Percentiles rank a stretch among this genome's conserved stretches.
Conservation (phyloP, 2,888 invertebrate species). For the Phragmatobia fuliginosa region DNA sequence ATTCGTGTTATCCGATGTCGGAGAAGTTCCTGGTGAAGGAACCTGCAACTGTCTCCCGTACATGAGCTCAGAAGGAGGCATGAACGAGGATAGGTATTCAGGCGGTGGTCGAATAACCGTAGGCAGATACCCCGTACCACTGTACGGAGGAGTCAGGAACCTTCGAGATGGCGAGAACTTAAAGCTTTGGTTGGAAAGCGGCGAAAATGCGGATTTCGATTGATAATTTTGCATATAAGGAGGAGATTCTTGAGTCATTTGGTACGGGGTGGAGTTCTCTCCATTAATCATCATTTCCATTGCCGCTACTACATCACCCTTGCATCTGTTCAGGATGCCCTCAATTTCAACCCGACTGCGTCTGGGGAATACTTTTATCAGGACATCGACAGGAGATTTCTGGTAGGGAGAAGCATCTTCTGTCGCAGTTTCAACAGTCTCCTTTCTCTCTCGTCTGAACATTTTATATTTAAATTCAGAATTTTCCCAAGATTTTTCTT, state of each 20-base stretch:
- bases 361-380: constrained; percentile 95
- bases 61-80: constrained; percentile 82
- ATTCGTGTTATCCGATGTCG: constrained; percentile 83
- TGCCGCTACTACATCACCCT: constrained; percentile 96
- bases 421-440: constrained; percentile 59
- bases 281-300: constrained; percentile 96
- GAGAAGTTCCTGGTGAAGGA: constrained; percentile 82
- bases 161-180: constrained; percentile 90
- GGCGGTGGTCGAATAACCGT: constrained; percentile 90
- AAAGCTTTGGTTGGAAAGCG: constrained; percentile 88
- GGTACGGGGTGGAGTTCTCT: constrained; percentile 70
- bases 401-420: constrained; percentile 76
- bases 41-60: constrained; percentile 80
- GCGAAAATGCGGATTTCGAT: constrained; percentile 92
- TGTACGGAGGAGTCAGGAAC: constrained; percentile 93
- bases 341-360: constrained; percentile 95
- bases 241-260: constrained; percentile 76
- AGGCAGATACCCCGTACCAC: constrained; percentile 93
- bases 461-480: constrained; percentile 78
- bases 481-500: constrained; percentile 80
- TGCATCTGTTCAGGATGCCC: constrained; percentile 92
- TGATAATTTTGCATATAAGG: constrained; percentile 82
- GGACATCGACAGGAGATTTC: constrained; percentile 94
- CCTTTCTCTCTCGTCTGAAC: constrained; percentile 68
- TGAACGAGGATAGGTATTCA: constrained; percentile 78